Evolutionary conservation across 2,797 vertebrate genomes (phyloP).

Genomic region (Tenualosa thibaudeaui): DNA sequence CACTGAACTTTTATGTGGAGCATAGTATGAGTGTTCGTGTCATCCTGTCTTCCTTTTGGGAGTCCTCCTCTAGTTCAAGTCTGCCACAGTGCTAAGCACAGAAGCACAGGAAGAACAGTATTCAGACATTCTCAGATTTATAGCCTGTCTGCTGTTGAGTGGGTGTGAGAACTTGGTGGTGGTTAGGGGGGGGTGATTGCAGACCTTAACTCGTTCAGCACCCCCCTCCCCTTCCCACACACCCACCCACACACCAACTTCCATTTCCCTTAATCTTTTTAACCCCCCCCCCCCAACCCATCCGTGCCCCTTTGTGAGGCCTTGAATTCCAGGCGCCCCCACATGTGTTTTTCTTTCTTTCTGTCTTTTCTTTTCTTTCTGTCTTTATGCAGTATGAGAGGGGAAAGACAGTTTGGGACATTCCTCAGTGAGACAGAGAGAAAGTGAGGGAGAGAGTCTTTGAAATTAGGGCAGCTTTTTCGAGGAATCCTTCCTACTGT

Average conservation of each 20-base stretch:
- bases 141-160: slow-evolving; percentile 26
- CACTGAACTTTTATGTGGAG: too few relatives aligned
- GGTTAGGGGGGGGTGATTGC: background rate
- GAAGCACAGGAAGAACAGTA: background rate
- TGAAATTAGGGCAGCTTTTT: background rate
- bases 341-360: slow-evolving; percentile 33
- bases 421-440: background rate
- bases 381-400: slow-evolving; percentile 38
- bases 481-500: background rate
- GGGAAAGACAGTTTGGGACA: background rate
- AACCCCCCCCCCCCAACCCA: slow-evolving; percentile 26
- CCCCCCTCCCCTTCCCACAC: slow-evolving; percentile 27
- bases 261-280: background rate
- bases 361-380: slow-evolving; percentile 45
- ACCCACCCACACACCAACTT: background rate
- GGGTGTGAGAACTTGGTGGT: slow-evolving; percentile 34
- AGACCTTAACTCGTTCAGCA: slow-evolving; percentile 38
- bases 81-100: background rate
- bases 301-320: slow-evolving; percentile 37
- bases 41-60: too few relatives aligned
- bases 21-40: too few relatives aligned
- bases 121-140: slow-evolving; percentile 26
- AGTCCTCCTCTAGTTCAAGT: background rate
- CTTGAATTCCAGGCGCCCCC: slow-evolving; percentile 62
- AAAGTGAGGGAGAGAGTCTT: background rate